Base-by-base conservation (phyloP, 2,888 invertebrate species). In the Uloborus plumipes region DNA sequence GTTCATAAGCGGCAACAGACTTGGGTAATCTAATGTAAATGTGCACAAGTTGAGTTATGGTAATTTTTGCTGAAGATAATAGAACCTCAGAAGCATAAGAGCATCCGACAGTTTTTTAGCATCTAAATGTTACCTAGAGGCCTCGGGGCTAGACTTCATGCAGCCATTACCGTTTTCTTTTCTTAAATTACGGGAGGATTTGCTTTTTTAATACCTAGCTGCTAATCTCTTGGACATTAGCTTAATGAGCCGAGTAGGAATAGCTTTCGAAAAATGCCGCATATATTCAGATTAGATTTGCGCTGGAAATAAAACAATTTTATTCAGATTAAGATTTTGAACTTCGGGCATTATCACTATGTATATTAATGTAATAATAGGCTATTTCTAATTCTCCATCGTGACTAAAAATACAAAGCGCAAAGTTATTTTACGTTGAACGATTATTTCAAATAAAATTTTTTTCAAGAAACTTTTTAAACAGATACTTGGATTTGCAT, bases 51-150 rank as follows among this genome's bases (percentile, higher is more conserved):
- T 71, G 26, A 74, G 65, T 65, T 74, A 74, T 74, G 74, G 39
- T 65, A 74, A 74, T 74, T 53, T 55, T 53, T 15, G 31, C 74
- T 53, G 61, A 7, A 53, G 22, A 65, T 65, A 74, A 65, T 65
- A 20, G 22, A 55, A 65, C 49, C 64, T 55, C 53, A 53, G 50
- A 18, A 16, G 51, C 64, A 22, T 47, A 22, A 49, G 16, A 64
- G 26, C 49, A n/a, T 16, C 49, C 47, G 55, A 65, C 39, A 65
- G 20, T 65, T 74, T 74, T n/a, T 14, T 16, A 49, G 65, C 47
- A 65, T 65, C 47, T 39, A 65, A 61, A 64, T 65, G 47, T 15
- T 55, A 20, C 39, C 39, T 7, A 39, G 39, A 39, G 39, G 64
- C 55, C 39, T 15, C 22, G n/a, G 69, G 69, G 55, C 49, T 31